Evolutionary conservation across 2,113 vertebrate species (phyloP).

Genomic region (Syngnathus typhle): DNA sequence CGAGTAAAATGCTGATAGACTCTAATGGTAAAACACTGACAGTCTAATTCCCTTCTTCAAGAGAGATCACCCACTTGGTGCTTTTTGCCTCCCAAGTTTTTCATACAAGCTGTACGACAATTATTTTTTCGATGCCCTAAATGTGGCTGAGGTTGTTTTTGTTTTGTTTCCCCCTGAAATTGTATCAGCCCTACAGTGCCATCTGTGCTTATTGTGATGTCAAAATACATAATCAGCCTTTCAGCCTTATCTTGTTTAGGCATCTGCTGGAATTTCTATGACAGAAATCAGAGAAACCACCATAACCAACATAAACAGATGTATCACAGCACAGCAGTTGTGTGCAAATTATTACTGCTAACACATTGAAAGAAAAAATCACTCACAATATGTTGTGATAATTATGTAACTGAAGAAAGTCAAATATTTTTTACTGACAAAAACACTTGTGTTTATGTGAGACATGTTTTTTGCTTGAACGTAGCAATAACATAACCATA

Average conservation of each 20-base stretch:
- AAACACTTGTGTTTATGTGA: neutral
- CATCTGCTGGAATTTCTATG: constrained; percentile 22
- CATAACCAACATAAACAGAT: neutral
- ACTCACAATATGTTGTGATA: neutral
- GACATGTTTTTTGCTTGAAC: neutral
- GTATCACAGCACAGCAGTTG: neutral
- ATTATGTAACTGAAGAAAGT: neutral
- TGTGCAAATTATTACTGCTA: neutral
- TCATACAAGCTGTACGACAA: constrained; percentile 1
- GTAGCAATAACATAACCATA: neutral
- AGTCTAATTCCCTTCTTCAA: constrained; percentile 32
- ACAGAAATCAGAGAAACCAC: neutral
- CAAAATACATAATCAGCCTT: constrained; percentile 39
- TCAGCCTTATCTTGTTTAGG: constrained; percentile 27
- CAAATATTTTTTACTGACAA: neutral
- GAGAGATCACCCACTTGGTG: constrained; percentile 20
- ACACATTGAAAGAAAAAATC: neutral
- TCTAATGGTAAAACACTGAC: constrained; percentile 18
- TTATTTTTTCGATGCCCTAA: neutral
- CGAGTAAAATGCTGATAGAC: constrained; percentile 12
- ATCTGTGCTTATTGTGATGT: constrained; percentile 38
- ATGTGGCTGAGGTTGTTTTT: constrained; percentile 21
- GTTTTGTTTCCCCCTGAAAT: constrained; percentile 1
- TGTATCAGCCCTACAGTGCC: constrained; percentile 21
- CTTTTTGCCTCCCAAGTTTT: neutral